A percentile compares a stretch with the other conserved stretches of the same genome.
Evolutionary conservation across 2,797 vertebrate species (phyloP).

Genomic region (Danio kyathit): DNA sequence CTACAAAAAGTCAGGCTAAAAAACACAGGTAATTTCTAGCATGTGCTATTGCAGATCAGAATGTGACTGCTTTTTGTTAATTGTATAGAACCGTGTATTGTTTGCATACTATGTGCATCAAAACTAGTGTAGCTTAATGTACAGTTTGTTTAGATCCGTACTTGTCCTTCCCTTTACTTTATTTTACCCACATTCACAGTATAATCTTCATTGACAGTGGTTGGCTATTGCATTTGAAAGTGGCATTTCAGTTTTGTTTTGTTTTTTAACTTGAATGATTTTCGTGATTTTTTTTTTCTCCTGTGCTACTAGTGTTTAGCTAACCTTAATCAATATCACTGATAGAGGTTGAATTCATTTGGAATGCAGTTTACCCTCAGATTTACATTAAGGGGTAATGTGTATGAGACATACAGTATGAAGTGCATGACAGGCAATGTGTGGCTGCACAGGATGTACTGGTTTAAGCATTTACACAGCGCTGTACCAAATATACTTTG

Average conservation of each 20-base stretch:
- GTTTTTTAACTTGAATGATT: conserved; percentile 43
- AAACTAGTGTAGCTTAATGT: conserved; percentile 35
- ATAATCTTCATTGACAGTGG: conserved; percentile 9
- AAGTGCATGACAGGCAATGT: conserved; percentile 33
- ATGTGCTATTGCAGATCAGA: conserved; percentile 51
- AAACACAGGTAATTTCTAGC: conserved; percentile 78
- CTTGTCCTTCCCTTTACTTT: conserved; percentile 32
- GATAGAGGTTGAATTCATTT: conserved; percentile 4
- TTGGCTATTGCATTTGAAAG: conserved; percentile 47
- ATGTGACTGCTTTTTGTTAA: conserved; percentile 46
- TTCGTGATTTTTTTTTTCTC: conserved; percentile 45
- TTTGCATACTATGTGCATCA: conserved; percentile 41
- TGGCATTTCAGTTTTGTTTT: conserved; percentile 25
- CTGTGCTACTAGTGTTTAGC: conserved; percentile 22
- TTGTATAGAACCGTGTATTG: conserved; percentile 36
- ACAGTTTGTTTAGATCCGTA: conserved; percentile 25
- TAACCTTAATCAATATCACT: neutral
- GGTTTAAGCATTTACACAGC: neutral
- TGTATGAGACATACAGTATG: neutral
- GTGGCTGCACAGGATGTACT: conserved; percentile 22
- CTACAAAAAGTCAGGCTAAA: conserved; percentile 72
- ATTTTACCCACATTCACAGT: conserved; percentile 10
- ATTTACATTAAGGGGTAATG: neutral
- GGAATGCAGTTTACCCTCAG: conserved; percentile 22
- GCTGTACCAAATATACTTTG: conserved; percentile 13